Base-by-base conservation (phyloP, 2,113 vertebrate genomes). In the Megaceryle maxima region DNA sequence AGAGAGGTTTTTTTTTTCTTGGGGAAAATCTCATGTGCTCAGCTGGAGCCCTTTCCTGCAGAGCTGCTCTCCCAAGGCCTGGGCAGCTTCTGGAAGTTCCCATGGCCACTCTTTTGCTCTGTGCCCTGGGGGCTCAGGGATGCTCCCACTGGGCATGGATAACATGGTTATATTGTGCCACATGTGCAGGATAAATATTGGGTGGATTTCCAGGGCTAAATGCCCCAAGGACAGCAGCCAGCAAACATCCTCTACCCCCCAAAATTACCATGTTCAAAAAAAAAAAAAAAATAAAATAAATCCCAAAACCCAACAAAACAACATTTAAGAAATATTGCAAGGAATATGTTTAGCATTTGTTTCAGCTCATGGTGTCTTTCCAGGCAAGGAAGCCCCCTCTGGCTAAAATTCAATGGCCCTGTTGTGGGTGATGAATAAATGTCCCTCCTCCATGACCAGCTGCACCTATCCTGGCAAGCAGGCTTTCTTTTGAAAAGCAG, bases 41-140 rank as follows among this genome's bases (percentile, higher is more conserved):
- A 93, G 94, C 92, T 95, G 95, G 92, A 96, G 80, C 46, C 69
- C 59, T 64, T 88, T 88, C 83, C 88, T 88, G 88, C 50, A 62
- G 57, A 88, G 50, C 67, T 0, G 0, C 21, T 90, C 82, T 88
- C 87, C 76, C 66, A 55, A 69, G 79, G 63, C 46, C 37, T 43
- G 17, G 39, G 76, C 76, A 88, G 43, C 60, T 92, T 76, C 68
- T 94, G 77, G 44, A 60, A 72, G 69, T 95, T 94, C 88, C 88
- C 92, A 75, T 92, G 87, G 60, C 43, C 1, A 1, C 46, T 73
- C 43, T 14, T 69, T 50, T 28, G 37, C 72, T 93, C 44, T 51
- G 24, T 41, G 76, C 12, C 3, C 60, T 50, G 31, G 4, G 44
- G 59, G 17, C 63, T 92, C 4, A 6, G 41, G 46, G 78, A 15